Conservation (phyloP, 2,797 vertebrate species). For the Taeniopygia guttata region DNA sequence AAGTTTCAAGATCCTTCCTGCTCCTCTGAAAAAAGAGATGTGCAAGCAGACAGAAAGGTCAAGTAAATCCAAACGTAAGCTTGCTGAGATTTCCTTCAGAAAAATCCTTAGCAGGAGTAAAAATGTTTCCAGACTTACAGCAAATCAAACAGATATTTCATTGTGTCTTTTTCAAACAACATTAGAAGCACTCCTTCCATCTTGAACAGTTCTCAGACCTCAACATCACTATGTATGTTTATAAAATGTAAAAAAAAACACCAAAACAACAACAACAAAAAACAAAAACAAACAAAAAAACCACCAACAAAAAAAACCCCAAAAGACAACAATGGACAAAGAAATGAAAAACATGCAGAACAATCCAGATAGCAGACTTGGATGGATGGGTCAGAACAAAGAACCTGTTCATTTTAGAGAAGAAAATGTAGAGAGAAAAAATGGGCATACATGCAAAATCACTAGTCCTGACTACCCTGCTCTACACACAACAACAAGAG, state of each 20-base stretch:
- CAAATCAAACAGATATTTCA: slow-evolving; percentile 50
- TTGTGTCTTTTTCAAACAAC: slow-evolving; percentile 19
- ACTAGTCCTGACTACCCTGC: not conserved
- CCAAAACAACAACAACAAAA: too few species aligned
- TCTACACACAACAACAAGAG: not conserved
- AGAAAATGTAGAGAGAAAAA: not conserved
- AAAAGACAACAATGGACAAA: too few species aligned
- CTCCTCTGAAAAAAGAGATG: slow-evolving; percentile 54
- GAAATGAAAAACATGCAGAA: not conserved
- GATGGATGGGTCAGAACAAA: not conserved
- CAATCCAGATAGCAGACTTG: not conserved
- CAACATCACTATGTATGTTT: not conserved
- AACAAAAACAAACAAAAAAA: too few species aligned
- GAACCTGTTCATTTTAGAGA: not conserved
- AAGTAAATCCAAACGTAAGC: slow-evolving; percentile 72
- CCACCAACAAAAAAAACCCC: too few species aligned
- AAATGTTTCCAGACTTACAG: slow-evolving; percentile 30
- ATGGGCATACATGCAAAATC: not conserved
- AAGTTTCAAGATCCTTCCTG: slow-evolving; percentile 58
- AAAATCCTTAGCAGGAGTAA: slow-evolving; percentile 49
- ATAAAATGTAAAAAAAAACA: not conserved
- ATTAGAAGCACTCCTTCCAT: slow-evolving; percentile 3
- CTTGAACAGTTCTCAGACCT: not conserved
- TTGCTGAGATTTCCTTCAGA: slow-evolving; percentile 59
- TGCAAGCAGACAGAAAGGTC: slow-evolving; percentile 64